Conservation (phyloP, 2,888 invertebrate genomes). For the Drosophila basisetae region DNA sequence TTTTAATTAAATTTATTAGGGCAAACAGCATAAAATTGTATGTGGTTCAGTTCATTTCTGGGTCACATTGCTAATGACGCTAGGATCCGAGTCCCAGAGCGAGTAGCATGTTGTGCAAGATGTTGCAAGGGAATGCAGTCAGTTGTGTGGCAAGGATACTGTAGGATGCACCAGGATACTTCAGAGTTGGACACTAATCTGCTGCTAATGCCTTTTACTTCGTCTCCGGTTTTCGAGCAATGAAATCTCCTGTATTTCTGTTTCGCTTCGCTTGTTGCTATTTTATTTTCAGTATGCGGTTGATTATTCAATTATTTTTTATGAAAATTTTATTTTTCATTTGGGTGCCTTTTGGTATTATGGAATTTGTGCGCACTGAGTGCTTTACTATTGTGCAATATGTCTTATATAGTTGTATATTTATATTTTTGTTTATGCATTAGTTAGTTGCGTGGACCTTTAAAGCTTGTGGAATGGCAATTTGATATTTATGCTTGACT, state of each 20-base stretch:
- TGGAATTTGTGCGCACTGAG: conserved; percentile 35
- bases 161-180: not conserved
- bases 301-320: conserved; percentile 64
- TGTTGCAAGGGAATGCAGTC: conserved; percentile 31
- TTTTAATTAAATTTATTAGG: conserved; percentile 78
- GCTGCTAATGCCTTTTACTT: conserved; percentile 65
- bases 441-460: conserved; percentile 11
- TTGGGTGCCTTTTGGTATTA: conserved; percentile 28
- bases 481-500: conserved; percentile 6
- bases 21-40: conserved; percentile 73
- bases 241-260: conserved; percentile 4
- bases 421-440: not conserved
- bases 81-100: conserved; percentile 23
- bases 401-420: not conserved
- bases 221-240: conserved; percentile 14
- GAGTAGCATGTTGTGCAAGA: conserved; percentile 21
- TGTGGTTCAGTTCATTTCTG: conserved; percentile 70
- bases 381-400: conserved; percentile 20
- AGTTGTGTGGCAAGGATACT: conserved; percentile 9
- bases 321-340: conserved; percentile 61
- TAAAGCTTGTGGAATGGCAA: conserved; percentile 8
- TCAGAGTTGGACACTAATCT: conserved; percentile 55
- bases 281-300: conserved; percentile 25
- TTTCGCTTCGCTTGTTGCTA: not conserved
- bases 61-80: conserved; percentile 73